Percentiles rank a stretch among this genome's conserved stretches.
Conservation (phyloP, 2,888 invertebrate species). For the Girardia tigrina region DNA sequence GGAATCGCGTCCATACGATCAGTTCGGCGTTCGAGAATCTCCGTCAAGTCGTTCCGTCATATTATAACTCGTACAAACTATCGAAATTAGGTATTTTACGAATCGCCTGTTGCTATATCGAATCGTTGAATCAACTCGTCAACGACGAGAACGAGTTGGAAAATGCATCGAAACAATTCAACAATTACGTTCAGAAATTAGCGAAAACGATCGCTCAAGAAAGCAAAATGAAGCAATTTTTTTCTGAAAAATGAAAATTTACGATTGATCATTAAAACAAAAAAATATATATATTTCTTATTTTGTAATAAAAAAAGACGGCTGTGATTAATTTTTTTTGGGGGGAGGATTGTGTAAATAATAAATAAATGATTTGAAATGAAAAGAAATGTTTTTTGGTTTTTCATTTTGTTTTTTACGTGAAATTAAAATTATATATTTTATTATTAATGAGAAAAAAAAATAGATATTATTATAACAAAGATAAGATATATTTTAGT, state of each 20-base stretch:
- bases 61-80: slow-evolving; percentile 79
- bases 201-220: slow-evolving; percentile 31
- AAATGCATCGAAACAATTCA: background rate
- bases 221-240: slow-evolving; percentile 33
- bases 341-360: slow-evolving; percentile 23
- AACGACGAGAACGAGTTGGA: slow-evolving; percentile 46
- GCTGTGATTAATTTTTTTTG: slow-evolving; percentile 1
- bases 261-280: too few relatives aligned
- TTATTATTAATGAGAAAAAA: too few relatives aligned
- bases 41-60: slow-evolving; percentile 69
- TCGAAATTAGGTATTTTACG: slow-evolving; percentile 78
- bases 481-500: slow-evolving; percentile 12
- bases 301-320: background rate
- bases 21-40: slow-evolving; percentile 84
- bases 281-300: too few relatives aligned
- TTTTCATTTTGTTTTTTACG: too few relatives aligned
- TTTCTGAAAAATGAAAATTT: background rate
- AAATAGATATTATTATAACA: too few relatives aligned
- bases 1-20: slow-evolving; percentile 82
- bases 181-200: slow-evolving; percentile 30
- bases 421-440: too few relatives aligned
- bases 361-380: too few relatives aligned
- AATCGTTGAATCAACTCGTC: slow-evolving; percentile 67
- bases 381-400: background rate
- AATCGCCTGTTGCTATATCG: slow-evolving; percentile 81